Evolutionary conservation across 2,113 vertebrate genomes (phyloP).

Genomic region (Vulpes lagopus): DNA sequence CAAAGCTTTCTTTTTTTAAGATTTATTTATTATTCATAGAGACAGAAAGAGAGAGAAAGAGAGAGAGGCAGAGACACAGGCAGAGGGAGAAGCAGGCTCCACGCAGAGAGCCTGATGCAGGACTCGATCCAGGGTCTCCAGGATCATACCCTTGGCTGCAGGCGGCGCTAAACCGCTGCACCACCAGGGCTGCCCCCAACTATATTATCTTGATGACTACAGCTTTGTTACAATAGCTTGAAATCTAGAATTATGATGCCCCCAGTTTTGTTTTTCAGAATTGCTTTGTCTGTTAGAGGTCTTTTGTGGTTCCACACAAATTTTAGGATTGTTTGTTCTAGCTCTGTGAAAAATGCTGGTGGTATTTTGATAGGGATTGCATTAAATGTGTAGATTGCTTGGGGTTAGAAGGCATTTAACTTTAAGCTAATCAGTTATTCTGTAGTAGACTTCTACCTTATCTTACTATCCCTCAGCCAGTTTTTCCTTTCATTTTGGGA

Average conservation of each 20-base stretch:
- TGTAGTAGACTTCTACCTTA: neutral
- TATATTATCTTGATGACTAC: neutral
- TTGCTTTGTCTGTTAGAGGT: neutral
- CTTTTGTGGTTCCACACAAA: neutral
- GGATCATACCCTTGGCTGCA: too few relatives aligned
- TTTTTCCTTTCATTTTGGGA: constrained; percentile 25
- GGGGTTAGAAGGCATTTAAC: neutral
- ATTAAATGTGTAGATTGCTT: neutral
- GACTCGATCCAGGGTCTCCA: too few relatives aligned
- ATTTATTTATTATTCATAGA: too few relatives aligned
- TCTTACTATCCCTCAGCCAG: neutral
- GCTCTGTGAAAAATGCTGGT: neutral
- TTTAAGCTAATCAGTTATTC: neutral
- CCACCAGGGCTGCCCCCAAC: too few relatives aligned
- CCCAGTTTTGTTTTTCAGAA: neutral
- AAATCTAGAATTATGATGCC: neutral
- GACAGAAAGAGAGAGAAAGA: too few relatives aligned
- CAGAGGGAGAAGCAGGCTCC: too few relatives aligned
- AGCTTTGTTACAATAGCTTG: neutral
- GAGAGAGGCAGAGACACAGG: too few relatives aligned
- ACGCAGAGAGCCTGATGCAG: too few relatives aligned
- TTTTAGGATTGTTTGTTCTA: neutral
- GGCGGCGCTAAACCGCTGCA: too few relatives aligned
- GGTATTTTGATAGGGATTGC: neutral
- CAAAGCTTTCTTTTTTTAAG: neutral